A percentile compares a stretch with the other conserved stretches of the same genome.
These are phyloP conservation scores for Thelohanellus kitauei DNA, from an alignment of 30 jellyfish, hydroid and myxozoan species.

Conservation along the genomic window DNA sequence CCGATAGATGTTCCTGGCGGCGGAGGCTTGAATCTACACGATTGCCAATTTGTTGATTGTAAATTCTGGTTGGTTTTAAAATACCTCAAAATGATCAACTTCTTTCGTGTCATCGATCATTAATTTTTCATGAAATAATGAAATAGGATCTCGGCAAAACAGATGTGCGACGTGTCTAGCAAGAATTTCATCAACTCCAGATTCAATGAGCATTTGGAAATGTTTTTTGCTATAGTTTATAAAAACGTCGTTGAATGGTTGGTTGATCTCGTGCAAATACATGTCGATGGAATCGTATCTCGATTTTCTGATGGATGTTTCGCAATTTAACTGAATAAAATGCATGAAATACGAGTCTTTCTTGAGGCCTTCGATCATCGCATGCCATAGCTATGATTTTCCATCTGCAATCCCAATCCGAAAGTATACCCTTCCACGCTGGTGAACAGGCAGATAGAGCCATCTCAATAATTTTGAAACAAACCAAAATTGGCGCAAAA, in stretches of 20 bases:
- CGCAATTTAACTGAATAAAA: neutral
- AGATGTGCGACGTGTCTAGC: slow-evolving; percentile 79
- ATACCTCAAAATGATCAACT: slow-evolving; percentile 83
- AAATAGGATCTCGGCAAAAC: slow-evolving; percentile 64
- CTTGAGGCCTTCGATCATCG: slow-evolving; percentile 46
- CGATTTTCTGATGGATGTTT: slow-evolving; percentile 22
- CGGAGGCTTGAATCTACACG: slow-evolving; percentile 85
- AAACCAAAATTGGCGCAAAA: slow-evolving; percentile 61
- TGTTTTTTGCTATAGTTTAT: slow-evolving; percentile 34
- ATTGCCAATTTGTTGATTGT: slow-evolving; percentile 86
- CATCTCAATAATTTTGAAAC: slow-evolving; percentile 10
- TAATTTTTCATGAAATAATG: slow-evolving; percentile 52
- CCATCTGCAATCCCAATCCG: slow-evolving; percentile 90
- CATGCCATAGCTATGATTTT: slow-evolving; percentile 59
- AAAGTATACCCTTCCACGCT: slow-evolving; percentile 44
- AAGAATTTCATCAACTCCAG: slow-evolving; percentile 44
- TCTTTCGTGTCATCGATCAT: slow-evolving; percentile 36
- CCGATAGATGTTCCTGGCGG: slow-evolving; percentile 72
- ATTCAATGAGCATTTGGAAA: slow-evolving; percentile 26
- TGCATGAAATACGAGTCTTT: no score
- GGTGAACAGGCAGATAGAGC: slow-evolving; percentile 95
- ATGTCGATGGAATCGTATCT: slow-evolving; percentile 71
- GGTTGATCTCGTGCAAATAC: slow-evolving; percentile 40
- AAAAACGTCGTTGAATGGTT: slow-evolving; percentile 21
- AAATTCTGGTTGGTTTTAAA: slow-evolving; percentile 12